Percentiles rank a stretch among this genome's conserved stretches.
Evolutionary conservation across 2,797 vertebrate species (phyloP).

Genomic region (Myotis planiceps): DNA sequence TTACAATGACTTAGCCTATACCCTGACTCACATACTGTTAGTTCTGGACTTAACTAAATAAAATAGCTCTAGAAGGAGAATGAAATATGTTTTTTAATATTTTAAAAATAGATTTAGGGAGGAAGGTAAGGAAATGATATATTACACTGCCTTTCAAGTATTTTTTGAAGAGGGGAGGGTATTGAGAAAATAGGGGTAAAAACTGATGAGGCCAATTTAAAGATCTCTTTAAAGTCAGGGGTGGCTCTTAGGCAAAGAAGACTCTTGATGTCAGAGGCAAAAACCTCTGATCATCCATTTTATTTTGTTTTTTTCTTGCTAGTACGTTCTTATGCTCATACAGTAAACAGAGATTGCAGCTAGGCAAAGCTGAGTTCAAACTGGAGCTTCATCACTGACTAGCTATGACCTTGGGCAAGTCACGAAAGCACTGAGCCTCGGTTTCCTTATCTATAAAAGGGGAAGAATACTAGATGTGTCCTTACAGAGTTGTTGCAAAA

Average conservation of each 20-base stretch:
- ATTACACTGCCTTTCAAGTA: not conserved
- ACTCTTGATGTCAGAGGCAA: not conserved
- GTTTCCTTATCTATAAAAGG: constrained; percentile 2
- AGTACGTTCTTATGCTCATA: not conserved
- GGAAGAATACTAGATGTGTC: not conserved
- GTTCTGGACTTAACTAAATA: not conserved
- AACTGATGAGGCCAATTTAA: not conserved
- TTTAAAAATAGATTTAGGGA: constrained; percentile 23
- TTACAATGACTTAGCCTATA: not conserved
- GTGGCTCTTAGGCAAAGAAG: not conserved
- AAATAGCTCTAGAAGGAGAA: not conserved
- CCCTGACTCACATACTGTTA: not conserved
- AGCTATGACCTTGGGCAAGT: not conserved
- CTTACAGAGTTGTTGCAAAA: not conserved
- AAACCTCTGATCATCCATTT: not conserved
- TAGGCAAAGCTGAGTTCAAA: not conserved
- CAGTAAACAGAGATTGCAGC: not conserved
- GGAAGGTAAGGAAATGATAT: not conserved
- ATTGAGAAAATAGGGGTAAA: not conserved
- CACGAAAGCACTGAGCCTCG: not conserved
- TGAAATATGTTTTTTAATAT: not conserved
- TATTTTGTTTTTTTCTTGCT: not conserved
- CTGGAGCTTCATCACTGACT: not conserved
- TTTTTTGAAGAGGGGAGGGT: not conserved
- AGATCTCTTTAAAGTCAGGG: not conserved